Base-by-base conservation (phyloP, 2,888 invertebrate species). In the Icerya purchasi region DNA sequence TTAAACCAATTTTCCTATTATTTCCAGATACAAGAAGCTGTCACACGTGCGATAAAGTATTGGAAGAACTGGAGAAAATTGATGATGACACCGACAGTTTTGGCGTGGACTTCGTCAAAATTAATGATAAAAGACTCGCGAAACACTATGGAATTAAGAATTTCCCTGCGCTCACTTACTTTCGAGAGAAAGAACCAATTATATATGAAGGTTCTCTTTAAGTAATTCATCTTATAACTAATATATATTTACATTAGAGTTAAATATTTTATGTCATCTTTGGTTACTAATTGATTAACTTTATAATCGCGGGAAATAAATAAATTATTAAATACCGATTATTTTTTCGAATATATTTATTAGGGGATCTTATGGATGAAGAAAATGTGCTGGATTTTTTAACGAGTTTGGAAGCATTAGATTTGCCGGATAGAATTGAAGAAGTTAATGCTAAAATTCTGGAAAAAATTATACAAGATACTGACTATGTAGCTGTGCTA, bases 141-240 rank as follows among this genome's bases (percentile, higher is more conserved):
- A 91, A 92, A 73, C 90, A 92, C 71, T 88, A 92, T 80, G 93
- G 93, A 73, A 89, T 94, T 75, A 87, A 84, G 73, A 90, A 81
- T 74, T 93, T 93, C 75, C 94, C 94, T 69, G 88, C 93, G 68
- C 86, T 94, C 75, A 91, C 92, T 69, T 94, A 93, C 74, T 94
- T 92, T 78, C 84, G 93, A 75, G 88, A 93, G 74, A 90, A 87
- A 75, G 88, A 91, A 77, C 92, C 93, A 71, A 91, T 92, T 72
- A 86, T 92, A 71, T 94, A 92, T 75, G 92, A 93, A 76, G 59
- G 59, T 59, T 55, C 55, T 59, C 53, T 50, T 59, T 59, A 59
- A 55, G 55, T 59, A 55, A 59, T 50, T 59, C 54, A 49, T 55
- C 24, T 24, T 23, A 36, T 36, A 36, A 8, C 36, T 36, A 36